These are phyloP conservation scores for Podotricha telesiphe DNA, from an alignment of 2,888 invertebrate species.

Conservation along the genomic window DNA sequence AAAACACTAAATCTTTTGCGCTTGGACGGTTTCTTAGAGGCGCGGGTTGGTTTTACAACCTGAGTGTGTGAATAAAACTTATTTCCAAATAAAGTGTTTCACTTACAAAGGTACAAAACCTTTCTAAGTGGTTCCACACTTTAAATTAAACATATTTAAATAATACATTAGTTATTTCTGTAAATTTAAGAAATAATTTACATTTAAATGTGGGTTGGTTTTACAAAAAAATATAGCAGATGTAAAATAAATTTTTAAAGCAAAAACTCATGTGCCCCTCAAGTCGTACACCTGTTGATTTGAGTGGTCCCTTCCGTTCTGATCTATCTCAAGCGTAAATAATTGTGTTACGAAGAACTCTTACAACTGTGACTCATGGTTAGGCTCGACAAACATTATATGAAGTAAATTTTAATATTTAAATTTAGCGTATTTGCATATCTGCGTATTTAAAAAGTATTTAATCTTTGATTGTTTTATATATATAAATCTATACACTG, in stretches of 20 bases:
- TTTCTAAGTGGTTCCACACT: no score
- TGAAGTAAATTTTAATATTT: background rate
- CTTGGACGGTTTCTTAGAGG: no score
- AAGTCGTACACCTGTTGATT: slow-evolving; percentile 45
- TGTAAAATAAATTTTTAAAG: slow-evolving; percentile 2
- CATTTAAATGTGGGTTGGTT: background rate
- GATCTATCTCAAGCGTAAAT: slow-evolving; percentile 34
- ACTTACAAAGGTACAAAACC: no score
- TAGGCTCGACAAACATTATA: slow-evolving; percentile 1
- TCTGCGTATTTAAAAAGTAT: background rate
- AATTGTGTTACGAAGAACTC: slow-evolving; percentile 22
- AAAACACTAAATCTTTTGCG: no score
- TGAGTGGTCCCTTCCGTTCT: slow-evolving; percentile 46
- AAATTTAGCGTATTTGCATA: background rate
- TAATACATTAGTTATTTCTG: background rate
- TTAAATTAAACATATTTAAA: no score
- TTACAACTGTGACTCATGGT: slow-evolving; percentile 14
- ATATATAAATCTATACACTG: no score
- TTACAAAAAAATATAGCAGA: slow-evolving; percentile 6
- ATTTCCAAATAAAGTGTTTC: no score
- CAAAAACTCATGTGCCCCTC: slow-evolving; percentile 16
- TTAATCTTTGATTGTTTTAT: no score
- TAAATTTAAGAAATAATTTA: background rate
- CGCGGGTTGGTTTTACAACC: no score
- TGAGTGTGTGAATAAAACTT: no score